These are phyloP conservation scores for Daphoenositta chrysoptera DNA, from an alignment of 2,113 vertebrate genomes.

Conservation along the genomic window DNA sequence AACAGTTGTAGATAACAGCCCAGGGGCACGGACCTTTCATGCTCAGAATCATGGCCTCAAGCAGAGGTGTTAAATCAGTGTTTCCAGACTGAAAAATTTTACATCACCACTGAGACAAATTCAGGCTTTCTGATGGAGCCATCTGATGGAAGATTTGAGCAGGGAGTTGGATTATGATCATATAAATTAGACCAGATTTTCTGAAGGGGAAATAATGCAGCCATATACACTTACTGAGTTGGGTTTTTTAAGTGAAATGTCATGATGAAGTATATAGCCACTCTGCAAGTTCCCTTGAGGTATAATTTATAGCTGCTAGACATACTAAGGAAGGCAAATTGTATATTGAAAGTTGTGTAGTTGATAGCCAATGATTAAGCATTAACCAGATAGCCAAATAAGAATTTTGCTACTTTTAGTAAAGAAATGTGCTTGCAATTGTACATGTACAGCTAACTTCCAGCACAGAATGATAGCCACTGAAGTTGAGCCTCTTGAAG, in stretches of 20 bases:
- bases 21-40: neutral
- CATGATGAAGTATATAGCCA: neutral
- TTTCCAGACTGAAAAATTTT: neutral
- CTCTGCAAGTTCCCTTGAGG: neutral
- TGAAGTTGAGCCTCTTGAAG: neutral
- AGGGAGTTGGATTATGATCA: neutral
- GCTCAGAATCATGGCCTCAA: neutral
- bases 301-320: neutral
- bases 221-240: neutral
- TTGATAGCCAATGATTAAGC: neutral
- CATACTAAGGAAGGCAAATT: neutral
- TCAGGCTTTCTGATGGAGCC: neutral
- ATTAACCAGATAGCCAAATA: neutral
- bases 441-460: neutral
- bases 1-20: neutral
- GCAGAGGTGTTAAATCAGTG: neutral
- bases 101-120: neutral
- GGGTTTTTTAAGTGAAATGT: neutral
- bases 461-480: neutral
- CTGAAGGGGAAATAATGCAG: neutral
- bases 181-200: constrained; percentile 8
- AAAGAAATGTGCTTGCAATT: neutral
- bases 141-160: neutral
- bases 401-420: neutral
- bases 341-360: neutral